phyloP scores from a whole-genome alignment of 30 jellyfish, hydroid and myxozoan species.

The Phacellophora camtschatica region DNA sequence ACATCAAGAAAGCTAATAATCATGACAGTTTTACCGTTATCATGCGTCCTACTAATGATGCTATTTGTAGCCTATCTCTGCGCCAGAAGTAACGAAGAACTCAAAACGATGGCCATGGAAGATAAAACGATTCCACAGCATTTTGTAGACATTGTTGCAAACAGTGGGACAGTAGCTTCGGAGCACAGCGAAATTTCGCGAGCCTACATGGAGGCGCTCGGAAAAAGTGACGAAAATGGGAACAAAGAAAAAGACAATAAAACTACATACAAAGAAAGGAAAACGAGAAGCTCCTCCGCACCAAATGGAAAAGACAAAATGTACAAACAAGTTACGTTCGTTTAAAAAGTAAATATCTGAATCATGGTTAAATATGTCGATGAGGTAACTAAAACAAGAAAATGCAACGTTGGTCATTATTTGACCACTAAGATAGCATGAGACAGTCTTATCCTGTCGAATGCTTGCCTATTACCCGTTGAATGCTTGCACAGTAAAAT shows the following conservation, averaged over 20 bases:
- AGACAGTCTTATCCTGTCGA: too few species aligned
- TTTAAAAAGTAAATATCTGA: not conserved
- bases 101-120: not conserved
- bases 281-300: conserved; percentile 15
- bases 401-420: too few species aligned
- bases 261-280: conserved; percentile 20
- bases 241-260: not conserved
- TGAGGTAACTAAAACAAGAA: too few species aligned
- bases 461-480: too few species aligned
- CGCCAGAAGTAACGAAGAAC: conserved; percentile 60
- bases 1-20: conserved; percentile 6
- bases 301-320: conserved; percentile 49
- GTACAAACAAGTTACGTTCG: conserved; percentile 66
- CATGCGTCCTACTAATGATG: conserved; percentile 52
- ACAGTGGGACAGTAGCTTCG: conserved; percentile 39
- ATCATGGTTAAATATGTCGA: too few species aligned
- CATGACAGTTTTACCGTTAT: conserved; percentile 33
- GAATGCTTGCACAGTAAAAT: too few species aligned
- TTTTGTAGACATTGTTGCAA: conserved; percentile 56
- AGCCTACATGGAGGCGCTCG: not conserved
- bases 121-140: conserved; percentile 44
- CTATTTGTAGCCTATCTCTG: conserved; percentile 55
- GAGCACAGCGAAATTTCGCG: not conserved
- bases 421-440: too few species aligned
- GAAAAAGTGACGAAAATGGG: not conserved